Base-by-base conservation (phyloP, 2,888 invertebrate species). In the Trichogramma dendrolimi region DNA sequence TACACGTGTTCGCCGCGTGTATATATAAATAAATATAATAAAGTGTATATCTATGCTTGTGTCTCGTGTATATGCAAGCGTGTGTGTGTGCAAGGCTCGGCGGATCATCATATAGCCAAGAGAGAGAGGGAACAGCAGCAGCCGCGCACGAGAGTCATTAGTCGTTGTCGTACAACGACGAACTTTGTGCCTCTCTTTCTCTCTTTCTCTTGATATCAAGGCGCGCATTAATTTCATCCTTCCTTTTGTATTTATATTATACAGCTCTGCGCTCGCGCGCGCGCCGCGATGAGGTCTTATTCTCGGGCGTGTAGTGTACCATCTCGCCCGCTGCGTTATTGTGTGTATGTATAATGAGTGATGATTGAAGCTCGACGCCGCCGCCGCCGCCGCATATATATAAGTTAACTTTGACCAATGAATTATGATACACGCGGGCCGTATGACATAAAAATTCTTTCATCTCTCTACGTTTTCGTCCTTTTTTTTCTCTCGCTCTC, bases 171-270 rank as follows among this genome's bases (percentile, higher is more conserved):
- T 49, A 43, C 6, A 14, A 27, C 27, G 27, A 27, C 27, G 27
- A 27, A 27, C 27, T 27, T 27, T 10, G 27, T 48, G 39, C 42
- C 47, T 46, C 44, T 54, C 11, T 49, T 27, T 43, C 38, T 57
- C n/a, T 10, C 41, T 53, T n/a, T 4, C 51, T 44, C 42, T 52
- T 42, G n/a, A 27, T 11, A 14, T 27, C 52, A 63, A 60, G 60
- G 50, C 60, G 38, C 11, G 49, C 59, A 60, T 63, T 63, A 57
- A 60, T 60, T 48, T 44, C 40, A 41, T 11, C 14, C 27, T n/a
- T 49, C 14, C 41, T 50, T 27, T 27, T 27, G 27, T 27, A 27
- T 27, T 27, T 27, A 27, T 27, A 27, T 27, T 27, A 27, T 2
- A 27, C 2, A 27, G 2, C 41, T 8, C 11, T 41, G 10, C 10